A percentile compares a stretch with the other conserved stretches of the same genome.
Evolutionary conservation across 2,888 invertebrate genomes (phyloP).

Genomic region (Cyrtodaria siliqua): DNA sequence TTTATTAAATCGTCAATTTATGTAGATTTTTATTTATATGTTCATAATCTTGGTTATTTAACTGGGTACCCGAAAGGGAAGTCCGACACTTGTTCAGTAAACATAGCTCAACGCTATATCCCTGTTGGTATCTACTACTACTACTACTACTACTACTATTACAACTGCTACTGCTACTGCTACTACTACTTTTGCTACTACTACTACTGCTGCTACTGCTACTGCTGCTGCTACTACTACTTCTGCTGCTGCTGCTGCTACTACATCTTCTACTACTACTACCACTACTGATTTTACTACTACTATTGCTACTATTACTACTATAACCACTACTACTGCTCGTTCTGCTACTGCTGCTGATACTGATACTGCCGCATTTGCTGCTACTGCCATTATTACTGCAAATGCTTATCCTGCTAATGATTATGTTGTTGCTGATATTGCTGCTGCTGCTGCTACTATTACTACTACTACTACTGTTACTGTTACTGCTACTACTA

Average conservation of each 20-base stretch:
- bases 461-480: neutral
- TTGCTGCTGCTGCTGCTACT: neutral
- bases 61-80: too few relatives aligned
- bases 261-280: neutral
- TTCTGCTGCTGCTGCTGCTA: neutral
- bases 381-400: neutral
- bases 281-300: neutral
- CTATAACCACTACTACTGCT: neutral
- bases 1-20: too few relatives aligned
- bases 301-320: neutral
- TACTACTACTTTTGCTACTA: too few relatives aligned
- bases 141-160: too few relatives aligned
- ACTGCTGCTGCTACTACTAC: constrained; percentile 1
- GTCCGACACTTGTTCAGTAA: too few relatives aligned
- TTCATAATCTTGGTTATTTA: too few relatives aligned
- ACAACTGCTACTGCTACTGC: too few relatives aligned
- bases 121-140: too few relatives aligned
- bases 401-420: neutral
- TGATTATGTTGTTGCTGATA: neutral
- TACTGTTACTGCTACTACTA: neutral
- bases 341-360: neutral
- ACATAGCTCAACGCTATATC: too few relatives aligned
- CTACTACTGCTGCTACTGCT: constrained; percentile 6
- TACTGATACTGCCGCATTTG: neutral
- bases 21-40: too few relatives aligned